Conservation (phyloP, 1,140 invertebrate species). For the Steinernema khuongi region DNA sequence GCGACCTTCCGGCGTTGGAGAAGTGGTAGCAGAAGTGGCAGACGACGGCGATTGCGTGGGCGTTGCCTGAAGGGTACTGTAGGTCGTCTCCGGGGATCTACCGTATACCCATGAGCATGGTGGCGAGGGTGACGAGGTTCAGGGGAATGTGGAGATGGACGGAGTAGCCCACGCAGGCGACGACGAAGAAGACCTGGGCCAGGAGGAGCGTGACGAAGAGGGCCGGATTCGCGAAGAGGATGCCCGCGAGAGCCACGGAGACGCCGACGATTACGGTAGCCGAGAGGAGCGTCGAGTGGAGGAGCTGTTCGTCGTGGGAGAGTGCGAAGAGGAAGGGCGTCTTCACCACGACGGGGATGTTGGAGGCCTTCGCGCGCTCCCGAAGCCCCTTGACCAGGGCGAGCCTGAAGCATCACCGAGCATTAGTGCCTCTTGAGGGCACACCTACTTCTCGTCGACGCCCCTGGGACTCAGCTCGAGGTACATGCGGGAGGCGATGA, state of each 20-base stretch:
- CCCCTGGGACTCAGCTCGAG: background rate
- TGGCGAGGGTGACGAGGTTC: background rate
- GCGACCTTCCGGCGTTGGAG: background rate
- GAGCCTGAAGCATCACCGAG: background rate
- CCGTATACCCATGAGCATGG: background rate
- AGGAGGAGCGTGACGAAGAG: background rate
- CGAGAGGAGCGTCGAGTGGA: background rate
- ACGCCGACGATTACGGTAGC: background rate
- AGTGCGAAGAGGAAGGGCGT: background rate
- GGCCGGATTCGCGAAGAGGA: background rate
- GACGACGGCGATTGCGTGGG: conserved; percentile 5
- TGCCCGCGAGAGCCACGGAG: background rate
- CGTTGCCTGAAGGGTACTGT: background rate
- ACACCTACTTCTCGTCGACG: background rate
- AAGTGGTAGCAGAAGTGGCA: conserved; percentile 15
- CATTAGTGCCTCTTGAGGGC: background rate
- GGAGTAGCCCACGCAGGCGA: background rate
- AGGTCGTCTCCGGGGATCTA: background rate
- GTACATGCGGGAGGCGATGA: conserved; percentile 1
- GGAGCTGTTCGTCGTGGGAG: background rate
- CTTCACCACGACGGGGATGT: conserved; percentile 1
- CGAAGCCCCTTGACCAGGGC: background rate
- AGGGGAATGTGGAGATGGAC: background rate
- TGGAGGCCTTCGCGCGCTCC: background rate
- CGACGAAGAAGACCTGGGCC: background rate